Percentiles rank a stretch among this genome's conserved stretches.
phyloP scores from a whole-genome alignment of 2,888 invertebrate species.

The Oscheius myriophilus region DNA sequence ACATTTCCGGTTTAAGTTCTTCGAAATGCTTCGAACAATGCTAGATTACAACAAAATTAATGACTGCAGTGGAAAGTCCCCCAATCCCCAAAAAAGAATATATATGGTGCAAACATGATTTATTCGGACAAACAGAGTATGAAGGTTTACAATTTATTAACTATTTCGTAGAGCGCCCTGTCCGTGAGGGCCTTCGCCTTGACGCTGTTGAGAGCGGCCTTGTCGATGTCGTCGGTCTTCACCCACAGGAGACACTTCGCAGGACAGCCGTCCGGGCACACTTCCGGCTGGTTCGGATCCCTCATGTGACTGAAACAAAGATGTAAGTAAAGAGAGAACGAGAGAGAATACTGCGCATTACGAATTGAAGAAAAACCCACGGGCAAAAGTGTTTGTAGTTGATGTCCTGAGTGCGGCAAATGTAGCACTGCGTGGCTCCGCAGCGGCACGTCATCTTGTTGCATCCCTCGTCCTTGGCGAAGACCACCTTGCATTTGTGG shows the following conservation, averaged over 20 bases:
- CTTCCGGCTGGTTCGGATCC: not conserved
- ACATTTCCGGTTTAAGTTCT: too few relatives aligned
- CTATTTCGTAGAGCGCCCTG: not conserved
- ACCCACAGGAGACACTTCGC: slow-evolving; percentile 8
- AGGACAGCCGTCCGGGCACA: not conserved
- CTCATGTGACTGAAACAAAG: slow-evolving; percentile 1
- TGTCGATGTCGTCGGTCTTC: slow-evolving; percentile 2
- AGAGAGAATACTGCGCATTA: too few relatives aligned
- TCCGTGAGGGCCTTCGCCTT: slow-evolving; percentile 1
- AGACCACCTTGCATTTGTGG: slow-evolving; percentile 6
- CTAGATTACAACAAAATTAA: too few relatives aligned
- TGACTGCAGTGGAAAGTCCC: too few relatives aligned
- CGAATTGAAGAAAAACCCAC: not conserved
- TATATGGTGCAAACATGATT: too few relatives aligned
- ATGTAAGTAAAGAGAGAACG: too few relatives aligned
- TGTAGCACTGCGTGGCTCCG: slow-evolving; percentile 76
- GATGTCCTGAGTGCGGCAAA: slow-evolving; percentile 75
- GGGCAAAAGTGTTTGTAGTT: slow-evolving; percentile 72
- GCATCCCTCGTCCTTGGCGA: slow-evolving; percentile 68
- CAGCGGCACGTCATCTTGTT: slow-evolving; percentile 77
- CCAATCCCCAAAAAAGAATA: too few relatives aligned
- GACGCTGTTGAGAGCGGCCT: not conserved
- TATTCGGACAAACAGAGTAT: too few relatives aligned
- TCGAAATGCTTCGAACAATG: too few relatives aligned
- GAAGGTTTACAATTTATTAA: not conserved